Evolutionary conservation across 2,113 vertebrate genomes (phyloP), one percentile per base, ranked within the genome.

Genomic region (Cisticola juncidis): DNA sequence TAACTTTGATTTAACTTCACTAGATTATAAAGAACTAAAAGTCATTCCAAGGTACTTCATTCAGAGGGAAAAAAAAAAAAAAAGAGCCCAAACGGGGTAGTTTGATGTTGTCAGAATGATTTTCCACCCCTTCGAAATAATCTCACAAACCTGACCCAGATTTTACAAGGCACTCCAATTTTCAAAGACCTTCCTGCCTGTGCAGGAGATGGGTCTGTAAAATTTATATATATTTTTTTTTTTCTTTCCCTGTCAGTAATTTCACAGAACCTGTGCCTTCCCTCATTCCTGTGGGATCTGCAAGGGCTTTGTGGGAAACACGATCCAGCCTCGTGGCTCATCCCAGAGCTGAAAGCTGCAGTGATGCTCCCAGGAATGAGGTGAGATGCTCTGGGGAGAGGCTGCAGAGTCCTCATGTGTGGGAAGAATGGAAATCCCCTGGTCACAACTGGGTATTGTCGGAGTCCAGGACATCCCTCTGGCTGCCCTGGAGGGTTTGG

Each of bases 21-120:
- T 36, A 38, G 85, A 73, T 81, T 53, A 86, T 86, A 70, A 82
- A 94, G 95, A 92, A 77, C 88, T 93, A 82, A 77, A 93, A 85
- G 66, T 65, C 54, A 70, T 82, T 85, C 40, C 61, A n/a, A 57
- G 31, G 58, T 9, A 4, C 85, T 89, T 76, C 64, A 77, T 54
- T 85, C 47, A 6, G n/a, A n/a, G 47, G 36, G 3, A 0, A 2
- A 22, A 28, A 15, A 12, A 10, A 14, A 7, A 0, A 3, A 42
- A 29, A 23, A 12, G 28, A 22, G 5, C 38, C 44, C 5, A 48
- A 64, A 78, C 0, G 2, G 58, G n/a, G 48, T 36, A 50, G 79
- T 92, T 92, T 82, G 62, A 82, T 90, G 71, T 40, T 93, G 96
- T 94, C 90, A 92, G 61, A 82, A 95, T 76, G 74, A 94, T 97